Evolutionary conservation across 1,140 invertebrate species (phyloP).

Genomic region (Homarus americanus): DNA sequence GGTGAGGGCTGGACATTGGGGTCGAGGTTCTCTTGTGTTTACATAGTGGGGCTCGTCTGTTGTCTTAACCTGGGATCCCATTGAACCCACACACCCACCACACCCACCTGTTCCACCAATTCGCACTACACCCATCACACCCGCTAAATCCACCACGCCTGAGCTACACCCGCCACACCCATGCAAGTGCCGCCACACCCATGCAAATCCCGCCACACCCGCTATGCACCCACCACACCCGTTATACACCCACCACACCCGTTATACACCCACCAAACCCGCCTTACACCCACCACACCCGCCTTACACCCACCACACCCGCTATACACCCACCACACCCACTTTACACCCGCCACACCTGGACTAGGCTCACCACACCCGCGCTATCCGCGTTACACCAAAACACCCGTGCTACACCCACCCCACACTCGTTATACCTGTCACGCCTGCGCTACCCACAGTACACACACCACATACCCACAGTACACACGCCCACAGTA

Average conservation of each 20-base stretch:
- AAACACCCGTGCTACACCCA: too few species aligned
- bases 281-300: neutral
- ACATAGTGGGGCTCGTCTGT: constrained; percentile 31
- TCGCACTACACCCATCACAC: neutral
- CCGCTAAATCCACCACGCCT: neutral
- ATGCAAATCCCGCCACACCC: neutral
- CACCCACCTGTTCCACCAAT: constrained; percentile 19
- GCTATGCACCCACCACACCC: neutral
- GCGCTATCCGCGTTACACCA: neutral
- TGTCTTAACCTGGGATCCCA: constrained; percentile 34
- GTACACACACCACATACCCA: too few species aligned
- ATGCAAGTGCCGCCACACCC: neutral
- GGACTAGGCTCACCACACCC: too few species aligned
- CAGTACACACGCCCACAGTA: too few species aligned
- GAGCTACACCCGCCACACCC: neutral
- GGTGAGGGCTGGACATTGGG: neutral
- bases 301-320: too few species aligned
- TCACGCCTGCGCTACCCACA: too few species aligned
- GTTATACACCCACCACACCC: neutral
- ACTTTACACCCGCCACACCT: neutral
- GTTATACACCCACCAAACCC: neutral
- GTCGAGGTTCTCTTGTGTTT: constrained; percentile 16
- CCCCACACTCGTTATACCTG: too few species aligned
- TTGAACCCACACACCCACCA: neutral
- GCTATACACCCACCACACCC: neutral